Base-by-base conservation (phyloP, 2,888 invertebrate genomes). In the Sipunculus nudus region DNA sequence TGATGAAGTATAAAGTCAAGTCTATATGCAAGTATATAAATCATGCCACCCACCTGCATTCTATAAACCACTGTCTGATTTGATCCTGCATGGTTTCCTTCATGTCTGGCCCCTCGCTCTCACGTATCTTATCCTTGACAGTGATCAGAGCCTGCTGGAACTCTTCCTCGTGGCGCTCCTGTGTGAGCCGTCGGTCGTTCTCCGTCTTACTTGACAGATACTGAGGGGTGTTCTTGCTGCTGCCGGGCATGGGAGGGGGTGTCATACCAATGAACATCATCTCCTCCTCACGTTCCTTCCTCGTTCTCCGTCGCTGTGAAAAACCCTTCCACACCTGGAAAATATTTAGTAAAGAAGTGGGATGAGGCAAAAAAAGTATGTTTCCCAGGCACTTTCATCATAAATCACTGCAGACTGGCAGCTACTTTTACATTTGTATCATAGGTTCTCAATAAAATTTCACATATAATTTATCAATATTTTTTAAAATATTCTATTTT, bases 41-140 rank as follows among this genome's bases (percentile, higher is more conserved):
- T 1, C 16, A 85, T 0, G 85, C 79, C 59, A 80, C 78, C 40
- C 81, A 79, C 81, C 91, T 91, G 78, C 91, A 92, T 71, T 92
- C 91, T 68, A 89, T 88, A 64, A 95, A 89, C 94, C 95, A 96
- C 61, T 89, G 89, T 63, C 95, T 87, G 26, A 96, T 89, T 85
- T 96, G 93, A 76, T 91, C 92, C 67, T 91, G 89, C 74, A 96
- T 90, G 70, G 91, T 91, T 78, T 96, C 96, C 77, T 91, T 90
- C 77, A 96, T 90, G 65, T 88, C 88, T 0, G 88, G 88, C 16
- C 89, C 90, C 77, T 92, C 90, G 58, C 91, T 89, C 28, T 86
- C 87, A 65, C 89, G 87, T 13, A 95, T 87, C 73, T 89, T 86
- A 26, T 90, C 82, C 60, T 85, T 84, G 32, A 85, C 80, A 23